These are phyloP conservation scores for Arenaria interpres DNA, from an alignment of 2,113 vertebrate species.

Conservation along the genomic window DNA sequence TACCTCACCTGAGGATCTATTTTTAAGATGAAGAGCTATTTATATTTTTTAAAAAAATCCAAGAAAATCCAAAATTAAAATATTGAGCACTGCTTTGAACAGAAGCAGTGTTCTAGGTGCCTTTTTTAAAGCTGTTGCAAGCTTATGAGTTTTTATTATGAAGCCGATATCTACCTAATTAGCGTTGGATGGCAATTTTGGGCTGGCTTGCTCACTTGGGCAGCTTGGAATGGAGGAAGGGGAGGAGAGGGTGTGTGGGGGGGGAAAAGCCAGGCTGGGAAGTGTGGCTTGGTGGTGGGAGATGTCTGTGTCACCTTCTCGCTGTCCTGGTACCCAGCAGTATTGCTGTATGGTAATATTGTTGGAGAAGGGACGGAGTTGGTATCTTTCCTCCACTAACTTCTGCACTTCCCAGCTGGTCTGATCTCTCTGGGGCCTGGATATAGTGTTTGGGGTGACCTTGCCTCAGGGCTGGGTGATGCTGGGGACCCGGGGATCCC, in stretches of 20 bases:
- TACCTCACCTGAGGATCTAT: slow-evolving; percentile 79
- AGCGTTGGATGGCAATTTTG: neutral
- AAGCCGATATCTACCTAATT: slow-evolving; percentile 63
- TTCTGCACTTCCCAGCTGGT: neutral
- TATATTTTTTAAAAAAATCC: slow-evolving; percentile 78
- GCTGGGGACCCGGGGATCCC: neutral
- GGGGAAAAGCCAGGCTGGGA: neutral
- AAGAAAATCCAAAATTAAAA: slow-evolving; percentile 72
- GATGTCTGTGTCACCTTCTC: neutral
- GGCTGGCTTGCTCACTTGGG: neutral
- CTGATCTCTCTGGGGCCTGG: neutral
- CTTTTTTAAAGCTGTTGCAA: slow-evolving; percentile 72
- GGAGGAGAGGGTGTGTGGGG: neutral
- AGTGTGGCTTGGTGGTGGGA: neutral
- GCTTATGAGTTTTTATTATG: slow-evolving; percentile 40
- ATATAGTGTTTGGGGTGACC: neutral
- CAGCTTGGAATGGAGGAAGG: neutral
- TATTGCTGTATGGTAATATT: neutral
- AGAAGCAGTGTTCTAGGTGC: slow-evolving; percentile 67
- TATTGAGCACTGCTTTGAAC: neutral
- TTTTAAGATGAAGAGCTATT: slow-evolving; percentile 83
- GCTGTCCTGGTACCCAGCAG: neutral
- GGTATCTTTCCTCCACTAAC: neutral
- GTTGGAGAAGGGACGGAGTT: neutral
- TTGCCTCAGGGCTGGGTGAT: neutral